These are phyloP conservation scores for Aphelenchoides bicaudatus DNA, from an alignment of 2,888 invertebrate genomes.

Conservation along the genomic window DNA sequence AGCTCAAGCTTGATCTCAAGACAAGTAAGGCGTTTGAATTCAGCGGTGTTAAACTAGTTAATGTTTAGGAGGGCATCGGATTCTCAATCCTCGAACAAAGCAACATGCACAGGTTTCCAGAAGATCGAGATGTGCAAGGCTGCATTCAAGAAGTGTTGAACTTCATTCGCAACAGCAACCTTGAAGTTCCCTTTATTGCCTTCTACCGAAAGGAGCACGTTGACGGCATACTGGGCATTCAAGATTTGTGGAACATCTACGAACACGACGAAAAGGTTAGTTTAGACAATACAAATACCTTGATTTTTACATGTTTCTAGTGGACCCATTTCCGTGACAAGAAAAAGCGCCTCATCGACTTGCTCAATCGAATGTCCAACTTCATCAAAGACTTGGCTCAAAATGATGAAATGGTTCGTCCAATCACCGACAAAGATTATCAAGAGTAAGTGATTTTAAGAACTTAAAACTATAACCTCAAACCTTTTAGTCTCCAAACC, in stretches of 20 bases:
- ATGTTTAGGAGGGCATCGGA: neutral
- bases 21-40: too few species aligned
- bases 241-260: conserved; percentile 96
- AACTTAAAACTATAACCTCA: neutral
- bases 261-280: conserved; percentile 82
- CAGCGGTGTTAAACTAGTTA: too few species aligned
- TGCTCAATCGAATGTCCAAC: conserved; percentile 13
- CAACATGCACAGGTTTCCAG: neutral
- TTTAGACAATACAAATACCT: too few species aligned
- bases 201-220: conserved; percentile 98
- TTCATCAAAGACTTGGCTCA: conserved; percentile 17
- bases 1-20: conserved; percentile 7
- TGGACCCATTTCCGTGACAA: conserved; percentile 84
- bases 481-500: conserved; percentile 20
- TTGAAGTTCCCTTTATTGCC: conserved; percentile 96
- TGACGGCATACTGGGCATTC: conserved; percentile 71
- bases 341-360: conserved; percentile 66
- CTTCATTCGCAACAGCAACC: conserved; percentile 87
- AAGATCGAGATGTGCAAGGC: conserved; percentile 60
- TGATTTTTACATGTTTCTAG: conserved; percentile 61
- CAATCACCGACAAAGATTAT: conserved; percentile 21
- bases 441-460: conserved; percentile 10
- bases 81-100: conserved; percentile 2
- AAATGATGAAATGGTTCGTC: conserved; percentile 22
- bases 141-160: conserved; percentile 90